Evolutionary conservation across 1,140 invertebrate species (phyloP), one percentile per base, ranked within the genome.

Genomic region (Leptoteleia sp.): DNA sequence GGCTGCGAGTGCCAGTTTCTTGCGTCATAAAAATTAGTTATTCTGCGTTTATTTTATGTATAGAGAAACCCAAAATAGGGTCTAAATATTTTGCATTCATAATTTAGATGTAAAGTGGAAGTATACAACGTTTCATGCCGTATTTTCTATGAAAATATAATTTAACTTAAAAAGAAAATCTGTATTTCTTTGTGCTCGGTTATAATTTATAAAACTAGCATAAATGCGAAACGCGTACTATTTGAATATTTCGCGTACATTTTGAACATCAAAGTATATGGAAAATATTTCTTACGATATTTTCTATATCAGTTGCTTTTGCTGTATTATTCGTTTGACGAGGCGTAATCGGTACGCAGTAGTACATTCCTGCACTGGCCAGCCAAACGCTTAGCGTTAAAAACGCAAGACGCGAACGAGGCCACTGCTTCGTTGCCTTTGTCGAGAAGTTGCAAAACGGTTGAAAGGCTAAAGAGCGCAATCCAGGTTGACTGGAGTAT

Each of bases 311-410:
- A 16, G 27, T 37, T 25, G 17, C 22, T 33, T 65, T 45, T 25
- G 47, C 29, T 7, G 16, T 31, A 47, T 40, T 48, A 22, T 76
- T 54, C 50, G 52, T 54, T 64, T 48, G 16, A 22, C 25, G 42
- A 48, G 29, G 38, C 55, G 40, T 65, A 61, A 62, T 73, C 72
- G 61, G 25, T 71, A 42, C 55, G 35, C 70, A 84, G 81, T 82
- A 81, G 82, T 84, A 71, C 62, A 81, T 79, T 84, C 72, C 48
- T 70, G 65, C 71, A 83, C 57, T 78, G 79, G 65, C 78, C 81
- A 78, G 76, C 61, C 82, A 45, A 59, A 45, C 59, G 65, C 55
- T 73, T 65, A 76, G 42, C 70, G 67, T 71, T 43, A 79, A 79
- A 78, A 81, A 76, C 65, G 47, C 42, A 65, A 76, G 72, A 81